phyloP scores from a whole-genome alignment of 2,888 invertebrate species.

The Archips xylosteana region DNA sequence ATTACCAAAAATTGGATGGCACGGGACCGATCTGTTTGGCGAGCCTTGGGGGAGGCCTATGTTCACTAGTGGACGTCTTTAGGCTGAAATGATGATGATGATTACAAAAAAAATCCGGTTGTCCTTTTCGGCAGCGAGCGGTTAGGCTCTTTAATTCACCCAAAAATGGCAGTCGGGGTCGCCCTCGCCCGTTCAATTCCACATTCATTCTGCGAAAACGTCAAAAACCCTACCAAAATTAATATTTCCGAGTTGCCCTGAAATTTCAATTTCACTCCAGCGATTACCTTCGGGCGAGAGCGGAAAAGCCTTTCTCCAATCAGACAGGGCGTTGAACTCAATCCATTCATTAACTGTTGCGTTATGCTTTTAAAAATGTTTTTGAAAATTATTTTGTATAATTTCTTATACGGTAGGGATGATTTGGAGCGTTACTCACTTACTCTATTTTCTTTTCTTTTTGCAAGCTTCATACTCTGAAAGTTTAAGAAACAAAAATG shows the following conservation, averaged over 20 bases:
- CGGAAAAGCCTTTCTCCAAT: conserved; percentile 17
- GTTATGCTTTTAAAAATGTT: too few species aligned
- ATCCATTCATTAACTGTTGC: not conserved
- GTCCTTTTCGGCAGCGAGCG: not conserved
- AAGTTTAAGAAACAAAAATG: too few species aligned
- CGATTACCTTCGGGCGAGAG: conserved; percentile 21
- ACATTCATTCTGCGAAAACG: conserved; percentile 1
- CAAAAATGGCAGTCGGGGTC: not conserved
- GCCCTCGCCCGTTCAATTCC: not conserved
- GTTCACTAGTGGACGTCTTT: too few species aligned
- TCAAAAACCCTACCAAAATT: conserved; percentile 20
- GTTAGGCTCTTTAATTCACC: not conserved
- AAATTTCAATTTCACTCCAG: conserved; percentile 32
- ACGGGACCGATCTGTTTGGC: too few species aligned
- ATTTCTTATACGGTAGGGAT: too few species aligned
- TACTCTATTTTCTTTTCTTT: too few species aligned
- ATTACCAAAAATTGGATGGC: too few species aligned
- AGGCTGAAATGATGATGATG: not conserved
- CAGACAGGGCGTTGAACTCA: conserved; percentile 12
- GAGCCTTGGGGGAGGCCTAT: too few species aligned
- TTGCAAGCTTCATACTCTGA: too few species aligned
- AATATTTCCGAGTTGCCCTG: conserved; percentile 1
- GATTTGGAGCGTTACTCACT: too few species aligned
- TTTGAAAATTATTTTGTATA: too few species aligned
- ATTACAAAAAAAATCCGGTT: not conserved